Evolutionary conservation across 2,888 invertebrate species (phyloP).

Genomic region (Ceramica pisi): DNA sequence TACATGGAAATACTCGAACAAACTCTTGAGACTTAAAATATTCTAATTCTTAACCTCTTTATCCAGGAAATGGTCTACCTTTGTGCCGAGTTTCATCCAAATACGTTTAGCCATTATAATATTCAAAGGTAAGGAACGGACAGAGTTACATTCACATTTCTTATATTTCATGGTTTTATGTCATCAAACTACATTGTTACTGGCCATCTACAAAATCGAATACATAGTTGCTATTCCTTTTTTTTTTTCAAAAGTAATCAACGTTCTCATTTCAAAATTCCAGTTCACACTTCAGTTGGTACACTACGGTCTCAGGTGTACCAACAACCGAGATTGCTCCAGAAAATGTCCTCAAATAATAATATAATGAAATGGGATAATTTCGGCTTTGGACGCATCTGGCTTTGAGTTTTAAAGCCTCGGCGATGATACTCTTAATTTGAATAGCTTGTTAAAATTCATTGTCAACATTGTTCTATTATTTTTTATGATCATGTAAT

Average conservation of each 20-base stretch:
- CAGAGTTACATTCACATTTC: too few relatives aligned
- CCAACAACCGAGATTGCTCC: slow-evolving; percentile 58
- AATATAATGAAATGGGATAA: slow-evolving; percentile 71
- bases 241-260: slow-evolving; percentile 28
- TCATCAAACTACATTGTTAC: not conserved
- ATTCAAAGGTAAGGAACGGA: too few relatives aligned
- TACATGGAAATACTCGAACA: too few relatives aligned
- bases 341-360: slow-evolving; percentile 68
- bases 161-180: too few relatives aligned
- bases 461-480: slow-evolving; percentile 56
- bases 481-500: slow-evolving; percentile 53
- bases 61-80: too few relatives aligned
- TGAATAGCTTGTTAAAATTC: slow-evolving; percentile 60
- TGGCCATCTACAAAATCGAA: not conserved
- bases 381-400: slow-evolving; percentile 70
- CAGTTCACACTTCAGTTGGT: slow-evolving; percentile 40
- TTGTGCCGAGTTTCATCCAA: too few relatives aligned
- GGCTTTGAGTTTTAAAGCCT: slow-evolving; percentile 60
- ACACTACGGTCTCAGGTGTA: slow-evolving; percentile 56
- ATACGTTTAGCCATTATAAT: too few relatives aligned
- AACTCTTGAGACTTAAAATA: too few relatives aligned
- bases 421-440: slow-evolving; percentile 59
- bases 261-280: slow-evolving; percentile 38
- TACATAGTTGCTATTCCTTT: not conserved
- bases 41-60: too few relatives aligned